phyloP scores from a whole-genome alignment of 2,113 vertebrate genomes.

The Phaethon lepturus region DNA sequence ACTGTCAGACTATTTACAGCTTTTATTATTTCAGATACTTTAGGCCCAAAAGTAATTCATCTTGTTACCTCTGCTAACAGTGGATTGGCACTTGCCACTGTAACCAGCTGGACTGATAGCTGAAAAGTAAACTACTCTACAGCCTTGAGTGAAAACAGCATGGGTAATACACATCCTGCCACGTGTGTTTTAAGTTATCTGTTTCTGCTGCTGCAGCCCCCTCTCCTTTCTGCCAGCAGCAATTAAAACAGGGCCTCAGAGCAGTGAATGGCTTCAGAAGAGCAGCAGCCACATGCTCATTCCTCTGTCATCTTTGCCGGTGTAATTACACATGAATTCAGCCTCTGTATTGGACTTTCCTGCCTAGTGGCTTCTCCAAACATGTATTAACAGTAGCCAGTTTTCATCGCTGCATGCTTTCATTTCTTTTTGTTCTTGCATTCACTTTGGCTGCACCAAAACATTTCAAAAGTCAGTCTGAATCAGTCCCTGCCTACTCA shows the following conservation, averaged over 20 bases:
- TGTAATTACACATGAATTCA: not conserved
- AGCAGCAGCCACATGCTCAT: not conserved
- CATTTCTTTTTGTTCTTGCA: not conserved
- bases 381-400: not conserved
- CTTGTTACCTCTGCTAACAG: not conserved
- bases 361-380: not conserved
- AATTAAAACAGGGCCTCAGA: not conserved
- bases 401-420: not conserved
- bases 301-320: not conserved
- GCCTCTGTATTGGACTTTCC: not conserved
- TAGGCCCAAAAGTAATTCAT: conserved; percentile 34
- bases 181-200: accelerated
- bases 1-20: conserved; percentile 14
- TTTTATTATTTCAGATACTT: conserved; percentile 23
- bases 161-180: not conserved
- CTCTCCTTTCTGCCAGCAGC: not conserved
- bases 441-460: not conserved
- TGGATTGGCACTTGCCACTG: conserved; percentile 7
- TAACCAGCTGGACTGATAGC: not conserved
- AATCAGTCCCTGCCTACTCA: not conserved
- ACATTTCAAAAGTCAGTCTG: not conserved
- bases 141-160: not conserved
- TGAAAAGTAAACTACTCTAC: not conserved
- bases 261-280: not conserved
- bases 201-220: not conserved